Evolutionary conservation across 2,797 vertebrate species (phyloP).

Genomic region (Peromyscus attwateri): DNA sequence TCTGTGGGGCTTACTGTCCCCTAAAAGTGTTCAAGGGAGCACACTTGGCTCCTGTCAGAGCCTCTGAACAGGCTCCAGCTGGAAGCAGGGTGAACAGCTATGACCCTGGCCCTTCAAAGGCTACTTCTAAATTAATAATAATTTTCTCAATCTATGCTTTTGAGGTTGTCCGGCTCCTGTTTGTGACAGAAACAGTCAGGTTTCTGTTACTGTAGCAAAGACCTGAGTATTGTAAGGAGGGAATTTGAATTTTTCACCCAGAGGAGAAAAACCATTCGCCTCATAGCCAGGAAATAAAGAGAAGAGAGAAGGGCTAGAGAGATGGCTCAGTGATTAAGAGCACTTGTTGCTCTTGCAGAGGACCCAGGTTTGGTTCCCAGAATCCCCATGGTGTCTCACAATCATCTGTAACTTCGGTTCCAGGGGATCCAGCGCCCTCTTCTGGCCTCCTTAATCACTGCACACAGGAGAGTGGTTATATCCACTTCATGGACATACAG

Average conservation of each 20-base stretch:
- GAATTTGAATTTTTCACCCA: neutral
- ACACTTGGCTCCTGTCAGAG: neutral
- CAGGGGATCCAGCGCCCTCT: neutral
- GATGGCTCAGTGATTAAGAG: neutral
- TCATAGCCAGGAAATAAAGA: neutral
- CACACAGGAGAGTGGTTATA: neutral
- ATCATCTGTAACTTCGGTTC: neutral
- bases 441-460: neutral
- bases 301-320: neutral
- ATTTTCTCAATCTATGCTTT: neutral
- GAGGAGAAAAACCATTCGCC: neutral
- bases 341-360: neutral
- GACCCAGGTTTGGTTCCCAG: neutral
- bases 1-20: neutral
- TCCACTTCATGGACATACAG: neutral
- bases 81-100: fast-evolving
- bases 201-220: neutral
- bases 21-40: no score
- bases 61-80: neutral
- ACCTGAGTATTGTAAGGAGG: neutral
- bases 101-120: neutral
- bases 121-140: conserved; percentile 10
- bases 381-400: neutral
- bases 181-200: neutral
- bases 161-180: neutral